Percentiles rank a stretch among this genome's conserved stretches.
phyloP scores from a whole-genome alignment of 2,113 vertebrate genomes.

The Pithys albifrons region DNA sequence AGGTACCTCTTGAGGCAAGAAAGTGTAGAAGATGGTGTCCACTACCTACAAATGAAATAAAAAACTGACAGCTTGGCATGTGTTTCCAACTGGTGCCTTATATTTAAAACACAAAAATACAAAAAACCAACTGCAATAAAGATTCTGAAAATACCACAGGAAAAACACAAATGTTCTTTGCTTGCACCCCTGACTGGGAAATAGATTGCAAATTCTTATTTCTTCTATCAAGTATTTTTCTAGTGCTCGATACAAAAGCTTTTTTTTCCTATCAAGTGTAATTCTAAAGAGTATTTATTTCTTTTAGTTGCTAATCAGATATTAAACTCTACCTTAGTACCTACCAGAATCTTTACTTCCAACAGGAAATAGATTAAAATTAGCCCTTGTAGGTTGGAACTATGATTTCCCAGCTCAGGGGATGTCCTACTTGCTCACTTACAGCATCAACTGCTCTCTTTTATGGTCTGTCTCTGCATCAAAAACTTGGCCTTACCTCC shows the following conservation, averaged over 20 bases:
- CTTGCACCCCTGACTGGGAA: not conserved
- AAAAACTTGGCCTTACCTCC: not conserved
- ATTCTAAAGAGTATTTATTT: not conserved
- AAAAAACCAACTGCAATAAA: not conserved
- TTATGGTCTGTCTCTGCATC: not conserved
- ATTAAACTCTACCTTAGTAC: not conserved
- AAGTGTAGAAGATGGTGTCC: not conserved
- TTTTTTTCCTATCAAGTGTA: not conserved
- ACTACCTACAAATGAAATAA: not conserved
- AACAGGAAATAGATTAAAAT: not conserved
- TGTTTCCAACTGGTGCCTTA: not conserved
- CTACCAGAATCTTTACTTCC: not conserved
- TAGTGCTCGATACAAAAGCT: not conserved
- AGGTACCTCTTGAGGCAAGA: not conserved
- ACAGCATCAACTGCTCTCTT: not conserved
- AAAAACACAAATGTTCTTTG: not conserved
- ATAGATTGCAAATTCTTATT: not conserved
- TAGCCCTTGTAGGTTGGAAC: not conserved
- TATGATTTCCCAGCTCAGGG: not conserved
- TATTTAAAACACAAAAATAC: not conserved
- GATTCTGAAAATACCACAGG: not conserved
- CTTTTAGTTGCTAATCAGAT: not conserved
- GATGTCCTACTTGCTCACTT: not conserved
- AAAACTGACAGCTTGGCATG: not conserved
- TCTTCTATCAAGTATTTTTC: not conserved